Percentiles rank a stretch among this genome's conserved stretches.
Evolutionary conservation across 1,140 invertebrate genomes (phyloP).

Genomic region (Trichogramma pretiosum): DNA sequence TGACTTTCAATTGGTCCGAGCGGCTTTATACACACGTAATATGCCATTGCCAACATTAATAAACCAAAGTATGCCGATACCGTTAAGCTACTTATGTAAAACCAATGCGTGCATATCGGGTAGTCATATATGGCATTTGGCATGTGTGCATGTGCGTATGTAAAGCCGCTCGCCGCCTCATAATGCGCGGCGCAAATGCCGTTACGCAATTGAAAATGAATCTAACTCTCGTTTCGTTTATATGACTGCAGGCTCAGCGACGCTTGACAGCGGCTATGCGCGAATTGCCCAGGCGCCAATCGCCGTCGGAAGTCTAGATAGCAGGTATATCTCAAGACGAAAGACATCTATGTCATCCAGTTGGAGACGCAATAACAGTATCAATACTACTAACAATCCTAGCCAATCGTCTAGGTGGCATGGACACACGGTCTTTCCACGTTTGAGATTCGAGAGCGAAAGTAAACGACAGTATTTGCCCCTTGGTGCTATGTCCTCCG

Average conservation of each 20-base stretch:
- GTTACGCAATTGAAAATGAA: constrained; percentile 14
- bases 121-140: too few species aligned
- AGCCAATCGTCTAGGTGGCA: constrained; percentile 1
- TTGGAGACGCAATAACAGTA: constrained; percentile 11
- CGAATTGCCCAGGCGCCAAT: neutral
- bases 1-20: constrained; percentile 28
- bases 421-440: neutral
- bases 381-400: constrained; percentile 13
- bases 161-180: too few species aligned
- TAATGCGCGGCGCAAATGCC: too few species aligned
- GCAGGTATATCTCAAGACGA: constrained; percentile 35
- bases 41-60: too few species aligned
- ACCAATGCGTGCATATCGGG: too few species aligned
- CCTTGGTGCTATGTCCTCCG: neutral
- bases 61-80: too few species aligned
- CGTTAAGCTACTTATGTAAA: neutral
- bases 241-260: constrained; percentile 14
- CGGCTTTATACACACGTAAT: constrained; percentile 7
- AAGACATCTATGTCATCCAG: constrained; percentile 1
- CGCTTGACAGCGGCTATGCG: too few species aligned
- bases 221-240: constrained; percentile 10
- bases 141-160: too few species aligned
- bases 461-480: constrained; percentile 10
- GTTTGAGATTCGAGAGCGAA: neutral
- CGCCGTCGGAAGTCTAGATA: constrained; percentile 25